Evolutionary conservation across 2,888 invertebrate genomes (phyloP).

Genomic region (Coelinius sp.): DNA sequence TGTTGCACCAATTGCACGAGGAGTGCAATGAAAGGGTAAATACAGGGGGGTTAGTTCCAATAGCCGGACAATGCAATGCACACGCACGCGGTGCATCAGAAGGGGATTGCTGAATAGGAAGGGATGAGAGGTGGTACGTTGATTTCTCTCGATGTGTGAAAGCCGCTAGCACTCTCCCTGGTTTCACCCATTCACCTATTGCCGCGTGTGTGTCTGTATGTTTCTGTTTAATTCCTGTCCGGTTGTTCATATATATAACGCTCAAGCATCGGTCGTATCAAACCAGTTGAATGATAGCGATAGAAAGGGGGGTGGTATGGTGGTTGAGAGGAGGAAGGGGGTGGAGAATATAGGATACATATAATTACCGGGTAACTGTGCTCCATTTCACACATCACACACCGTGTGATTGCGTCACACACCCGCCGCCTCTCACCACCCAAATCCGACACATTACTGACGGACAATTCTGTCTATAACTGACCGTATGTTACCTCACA

Average conservation of each 20-base stretch:
- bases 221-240: slow-evolving; percentile 29
- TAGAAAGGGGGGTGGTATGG: slow-evolving; percentile 34
- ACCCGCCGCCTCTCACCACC: slow-evolving; percentile 36
- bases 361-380: slow-evolving; percentile 48
- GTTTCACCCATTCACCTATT: slow-evolving; percentile 29
- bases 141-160: slow-evolving; percentile 55
- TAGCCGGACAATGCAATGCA: slow-evolving; percentile 49
- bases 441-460: slow-evolving; percentile 23
- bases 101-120: slow-evolving; percentile 34
- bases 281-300: slow-evolving; percentile 21
- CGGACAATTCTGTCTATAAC: slow-evolving; percentile 26
- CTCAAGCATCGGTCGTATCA: slow-evolving; percentile 32
- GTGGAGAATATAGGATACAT: slow-evolving; percentile 47
- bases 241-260: slow-evolving; percentile 28
- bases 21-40: slow-evolving; percentile 9
- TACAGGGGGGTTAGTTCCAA: slow-evolving; percentile 33
- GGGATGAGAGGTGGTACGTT: slow-evolving; percentile 12
- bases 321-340: too few relatives aligned
- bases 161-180: slow-evolving; percentile 45
- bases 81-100: slow-evolving; percentile 64
- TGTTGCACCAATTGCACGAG: slow-evolving; percentile 12
- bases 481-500: slow-evolving; percentile 18
- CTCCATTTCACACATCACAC: slow-evolving; percentile 68
- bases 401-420: slow-evolving; percentile 62
- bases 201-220: slow-evolving; percentile 31